Evolutionary conservation across 2,113 vertebrate genomes (phyloP), one percentile per base, ranked within the genome.

Genomic region (Microtus ochrogaster): DNA sequence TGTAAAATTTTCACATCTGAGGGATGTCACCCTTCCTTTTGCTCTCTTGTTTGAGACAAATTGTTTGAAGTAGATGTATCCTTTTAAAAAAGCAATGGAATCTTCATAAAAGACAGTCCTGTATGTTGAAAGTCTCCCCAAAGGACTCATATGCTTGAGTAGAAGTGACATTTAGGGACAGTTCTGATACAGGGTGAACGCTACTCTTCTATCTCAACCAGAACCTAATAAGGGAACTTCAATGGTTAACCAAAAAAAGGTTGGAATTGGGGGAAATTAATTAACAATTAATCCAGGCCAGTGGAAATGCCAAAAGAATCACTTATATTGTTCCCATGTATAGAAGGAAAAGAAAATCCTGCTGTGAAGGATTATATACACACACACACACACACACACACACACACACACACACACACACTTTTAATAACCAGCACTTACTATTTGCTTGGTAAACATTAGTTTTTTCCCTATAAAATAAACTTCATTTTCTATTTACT

Each of bases 371-470:
- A 58, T 21, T 4, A 21, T n/a, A n/a, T n/a, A n/a, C 0, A 58
- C 17, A 58, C 55, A 58, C 17, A 58, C 55, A 55, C 52, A 55
- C 16, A 55, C 55, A 55, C 55, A 58, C 19, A 58, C 58, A 58
- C 19, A 58, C 55, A 58, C 55, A 58, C 55, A 58, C 55, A 58
- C 55, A 58, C 17, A 58, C 55, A 58, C 55, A 58, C 5, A 58
- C 55, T 6, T 58, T 58, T 58, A 88, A 52, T 90, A 58, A 3
- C 61, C 58, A n/a, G 83, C 44, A 92, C 9, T 33, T 36, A 63
- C 33, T 73, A 39, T 95, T 95, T 88, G 13, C 44, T 92, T 72
- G 36, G 41, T 65, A 94, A 96, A 39, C 39, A 78, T 83, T 70
- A 30, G 16, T 83, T 89, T 66, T 68, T 79, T 49, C 72, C 39